These are phyloP conservation scores for Galeopterus variegatus DNA, from an alignment of 2,113 vertebrate species.

Conservation along the genomic window DNA sequence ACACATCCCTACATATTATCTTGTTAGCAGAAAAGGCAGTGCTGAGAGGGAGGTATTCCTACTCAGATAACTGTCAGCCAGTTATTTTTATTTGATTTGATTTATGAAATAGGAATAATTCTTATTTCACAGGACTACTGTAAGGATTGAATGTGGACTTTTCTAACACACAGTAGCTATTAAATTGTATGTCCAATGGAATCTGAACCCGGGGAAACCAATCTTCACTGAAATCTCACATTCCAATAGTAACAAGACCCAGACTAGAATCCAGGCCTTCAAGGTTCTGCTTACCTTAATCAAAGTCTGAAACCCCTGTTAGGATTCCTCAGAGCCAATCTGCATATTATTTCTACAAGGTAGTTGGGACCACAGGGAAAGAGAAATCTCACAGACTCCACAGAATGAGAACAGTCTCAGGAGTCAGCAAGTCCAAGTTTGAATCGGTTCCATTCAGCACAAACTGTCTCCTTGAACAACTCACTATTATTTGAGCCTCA, in stretches of 20 bases:
- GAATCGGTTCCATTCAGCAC: background rate
- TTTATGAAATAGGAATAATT: slow-evolving; percentile 29
- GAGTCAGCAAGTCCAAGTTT: background rate
- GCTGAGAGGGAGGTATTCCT: background rate
- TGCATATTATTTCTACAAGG: background rate
- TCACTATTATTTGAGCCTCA: background rate
- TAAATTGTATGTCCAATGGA: background rate
- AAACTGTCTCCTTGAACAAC: background rate
- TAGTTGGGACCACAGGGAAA: background rate
- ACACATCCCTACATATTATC: background rate
- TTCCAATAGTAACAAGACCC: background rate
- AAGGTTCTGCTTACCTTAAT: background rate
- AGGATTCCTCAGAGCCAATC: background rate
- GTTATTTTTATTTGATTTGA: slow-evolving; percentile 38
- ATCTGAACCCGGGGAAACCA: background rate
- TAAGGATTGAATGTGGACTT: background rate
- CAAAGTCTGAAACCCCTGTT: background rate
- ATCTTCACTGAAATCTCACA: background rate
- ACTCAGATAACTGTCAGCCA: background rate
- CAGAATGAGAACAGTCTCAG: background rate
- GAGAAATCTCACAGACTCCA: background rate
- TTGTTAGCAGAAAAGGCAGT: background rate
- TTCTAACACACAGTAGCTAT: background rate
- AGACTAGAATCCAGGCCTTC: background rate
- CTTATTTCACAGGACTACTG: background rate